Conservation (phyloP, 1,140 invertebrate species). For the Pogonognathellus flavescens region DNA sequence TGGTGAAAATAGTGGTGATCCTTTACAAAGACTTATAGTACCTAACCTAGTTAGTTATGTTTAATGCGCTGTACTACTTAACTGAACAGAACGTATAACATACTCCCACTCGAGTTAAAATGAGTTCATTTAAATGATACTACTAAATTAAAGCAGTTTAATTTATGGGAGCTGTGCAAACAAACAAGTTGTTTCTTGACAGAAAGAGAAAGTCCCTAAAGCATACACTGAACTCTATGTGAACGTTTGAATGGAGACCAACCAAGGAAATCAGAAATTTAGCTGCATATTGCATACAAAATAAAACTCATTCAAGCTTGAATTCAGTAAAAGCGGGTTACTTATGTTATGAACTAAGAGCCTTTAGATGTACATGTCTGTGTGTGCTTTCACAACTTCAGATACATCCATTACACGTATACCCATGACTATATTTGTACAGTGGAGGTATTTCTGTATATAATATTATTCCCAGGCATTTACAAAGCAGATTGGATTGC, state of each 20-base stretch:
- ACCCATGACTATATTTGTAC: too few species aligned
- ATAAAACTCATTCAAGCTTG: conserved; percentile 36
- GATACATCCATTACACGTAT: too few species aligned
- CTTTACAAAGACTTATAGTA: background rate
- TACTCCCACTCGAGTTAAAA: background rate
- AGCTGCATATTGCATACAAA: conserved; percentile 27
- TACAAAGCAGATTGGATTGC: too few species aligned
- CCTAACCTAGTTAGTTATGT: too few species aligned
- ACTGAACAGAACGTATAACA: too few species aligned
- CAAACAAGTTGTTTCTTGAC: conserved; percentile 43
- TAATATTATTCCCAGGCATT: too few species aligned
- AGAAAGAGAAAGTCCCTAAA: conserved; percentile 38
- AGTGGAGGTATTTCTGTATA: too few species aligned
- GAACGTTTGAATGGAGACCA: background rate
- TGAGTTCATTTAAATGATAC: conserved; percentile 7
- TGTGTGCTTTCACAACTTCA: too few species aligned
- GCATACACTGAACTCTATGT: background rate
- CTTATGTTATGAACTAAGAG: conserved; percentile 32
- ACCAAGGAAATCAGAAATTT: conserved; percentile 18
- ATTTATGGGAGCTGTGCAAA: conserved; percentile 21
- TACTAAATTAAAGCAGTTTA: conserved; percentile 46
- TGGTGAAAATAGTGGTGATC: background rate
- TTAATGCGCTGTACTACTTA: too few species aligned
- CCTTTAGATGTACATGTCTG: background rate
- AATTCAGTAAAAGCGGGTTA: conserved; percentile 4